Evolutionary conservation across 1,140 invertebrate species (phyloP), one percentile per base, ranked within the genome.

Genomic region (Colletes gigas): DNA sequence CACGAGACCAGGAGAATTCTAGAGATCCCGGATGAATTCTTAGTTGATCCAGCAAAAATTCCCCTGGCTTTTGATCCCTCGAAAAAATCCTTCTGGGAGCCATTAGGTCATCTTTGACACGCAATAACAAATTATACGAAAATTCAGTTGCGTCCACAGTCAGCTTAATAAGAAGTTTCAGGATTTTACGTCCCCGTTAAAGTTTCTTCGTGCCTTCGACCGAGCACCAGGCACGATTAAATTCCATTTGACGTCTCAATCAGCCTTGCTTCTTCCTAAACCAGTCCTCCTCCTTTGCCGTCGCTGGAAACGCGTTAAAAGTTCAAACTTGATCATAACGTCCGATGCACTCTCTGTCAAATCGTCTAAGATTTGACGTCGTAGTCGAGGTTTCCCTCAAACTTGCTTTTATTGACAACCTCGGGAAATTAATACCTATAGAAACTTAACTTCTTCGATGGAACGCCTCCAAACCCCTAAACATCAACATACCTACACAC

Each of bases 221-320:
- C 17, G 41, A 17, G 63, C 10, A 66, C 6, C 63, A 7, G 30
- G 17, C 30, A 55, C 68, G 30, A 19, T 70, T 70, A 17, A 69
- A 39, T 69, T 69, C 67, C 67, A 54, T 55, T 69, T 39, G 50
- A 55, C 17, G n/a, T 39, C 52, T 70, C 68, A 70, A 70, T 70
- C 68, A 70, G 52, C 21, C 30, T 57, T 21, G 21, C 54, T 70
- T 70, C 68, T 70, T 70, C 68, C 19, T 8, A 12, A 41, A 55
- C 15, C 54, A 5, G 14, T 4, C 30, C 19, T 6, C 3, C 21
- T 19, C 12, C 30, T 65, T 41, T 65, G 1, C 17, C 39, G 14
- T 65, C 15, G 4, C 39, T n/a, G 15, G 17, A 65, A 65, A 19
- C 19, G 8, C 59, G 59, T 72, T 72, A 19, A 39, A 65, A 39